Conservation (phyloP, 2,113 vertebrate species). For the Rhadina sibilatrix region DNA sequence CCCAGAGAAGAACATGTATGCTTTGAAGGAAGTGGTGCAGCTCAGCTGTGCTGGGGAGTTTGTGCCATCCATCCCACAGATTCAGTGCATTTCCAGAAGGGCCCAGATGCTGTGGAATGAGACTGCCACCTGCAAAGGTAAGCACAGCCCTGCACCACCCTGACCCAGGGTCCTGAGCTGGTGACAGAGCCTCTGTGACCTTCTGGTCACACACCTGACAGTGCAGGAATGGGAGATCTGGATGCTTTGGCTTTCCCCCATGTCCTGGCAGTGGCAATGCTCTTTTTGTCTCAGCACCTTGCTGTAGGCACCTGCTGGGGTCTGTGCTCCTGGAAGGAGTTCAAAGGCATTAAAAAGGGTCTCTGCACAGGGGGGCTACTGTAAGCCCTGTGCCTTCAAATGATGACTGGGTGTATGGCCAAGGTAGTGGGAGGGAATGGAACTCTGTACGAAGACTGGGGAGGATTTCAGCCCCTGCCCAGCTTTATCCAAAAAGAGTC, state of each 20-base stretch:
- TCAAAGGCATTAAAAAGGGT: background rate
- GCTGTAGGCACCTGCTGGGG: accelerated
- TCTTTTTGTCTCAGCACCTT: background rate
- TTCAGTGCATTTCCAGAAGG: background rate
- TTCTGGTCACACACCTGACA: background rate
- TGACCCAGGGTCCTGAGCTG: background rate
- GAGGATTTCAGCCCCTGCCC: background rate
- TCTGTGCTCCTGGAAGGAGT: background rate
- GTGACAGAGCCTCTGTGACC: background rate
- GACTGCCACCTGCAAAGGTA: background rate
- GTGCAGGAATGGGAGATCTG: background rate
- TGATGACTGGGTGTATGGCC: background rate
- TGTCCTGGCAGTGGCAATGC: background rate
- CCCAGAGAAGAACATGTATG: accelerated
- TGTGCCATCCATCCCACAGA: background rate
- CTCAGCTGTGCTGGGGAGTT: background rate
- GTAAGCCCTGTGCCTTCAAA: background rate
- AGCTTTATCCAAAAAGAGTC: background rate
- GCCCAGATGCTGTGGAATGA: background rate
- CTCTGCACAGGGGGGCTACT: too few species aligned
- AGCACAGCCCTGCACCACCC: background rate
- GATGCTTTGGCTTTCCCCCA: background rate
- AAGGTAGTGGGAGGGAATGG: background rate
- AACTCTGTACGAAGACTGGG: background rate
- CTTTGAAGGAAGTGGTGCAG: background rate